Base-by-base conservation (phyloP, 2,888 invertebrate genomes). In the Tipula confusa region DNA sequence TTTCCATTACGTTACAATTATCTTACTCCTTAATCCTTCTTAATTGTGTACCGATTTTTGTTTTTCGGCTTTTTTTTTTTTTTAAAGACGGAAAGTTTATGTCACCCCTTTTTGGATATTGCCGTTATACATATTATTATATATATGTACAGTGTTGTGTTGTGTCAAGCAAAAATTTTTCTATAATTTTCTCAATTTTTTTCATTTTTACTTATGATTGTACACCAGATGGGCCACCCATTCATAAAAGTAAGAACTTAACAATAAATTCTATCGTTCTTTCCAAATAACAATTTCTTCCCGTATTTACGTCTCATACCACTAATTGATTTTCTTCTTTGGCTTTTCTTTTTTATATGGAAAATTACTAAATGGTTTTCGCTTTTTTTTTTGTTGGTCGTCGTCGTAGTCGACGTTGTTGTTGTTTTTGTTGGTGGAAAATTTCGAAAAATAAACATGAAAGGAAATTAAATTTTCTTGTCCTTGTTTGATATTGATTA, bases 51-150 rank as follows among this genome's bases (percentile, higher is more conserved):
- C 64, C 18, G 24, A 64, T 64, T 64, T 64, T 43, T 43, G 2
- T 43, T 43, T 43, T 38, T n/a, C n/a, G n/a, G 2, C 13, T 43
- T 6, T 11, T 64, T 11, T 64, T n/a, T 64, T 24, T 64, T 64
- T 64, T 24, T 24, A 64, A 64, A n/a, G n/a, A 64, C 18, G 64
- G 64, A 64, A 24, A 24, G 24, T 64, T 64, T 64, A 24, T 64
- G 64, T 64, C 64, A 64, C 64, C 64, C 64, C 64, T 64, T 64
- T 64, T n/a, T n/a, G n/a, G n/a, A n/a, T n/a, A n/a, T n/a, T n/a
- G n/a, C n/a, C n/a, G n/a, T n/a, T n/a, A n/a, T n/a, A n/a, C n/a
- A n/a, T n/a, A n/a, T n/a, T n/a, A n/a, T n/a, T 24, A 24, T 64
- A 24, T 64, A n/a, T n/a, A n/a, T n/a, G 11, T 64, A 24, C 2